phyloP scores from a whole-genome alignment of 2,888 invertebrate genomes.

The Odontocerum albicorne region DNA sequence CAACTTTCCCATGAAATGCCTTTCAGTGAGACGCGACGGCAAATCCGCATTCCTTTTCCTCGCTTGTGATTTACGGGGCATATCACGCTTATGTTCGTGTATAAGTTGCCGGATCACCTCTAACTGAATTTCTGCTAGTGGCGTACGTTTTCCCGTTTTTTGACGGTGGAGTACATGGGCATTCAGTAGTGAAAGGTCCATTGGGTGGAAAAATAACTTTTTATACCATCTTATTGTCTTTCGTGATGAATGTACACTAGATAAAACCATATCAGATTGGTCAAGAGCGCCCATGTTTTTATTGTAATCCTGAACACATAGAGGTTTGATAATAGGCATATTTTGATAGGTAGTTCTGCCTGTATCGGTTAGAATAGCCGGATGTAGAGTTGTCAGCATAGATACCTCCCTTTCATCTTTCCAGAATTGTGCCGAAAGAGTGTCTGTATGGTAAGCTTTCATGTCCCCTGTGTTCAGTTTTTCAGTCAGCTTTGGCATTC shows the following conservation, averaged over 20 bases:
- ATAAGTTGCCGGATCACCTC: too few relatives aligned
- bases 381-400: slow-evolving; percentile 16
- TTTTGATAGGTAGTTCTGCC: slow-evolving; percentile 2
- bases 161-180: slow-evolving; percentile 3
- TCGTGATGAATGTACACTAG: not conserved
- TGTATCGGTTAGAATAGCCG: not conserved
- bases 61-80: too few relatives aligned
- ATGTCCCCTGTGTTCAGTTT: slow-evolving; percentile 6
- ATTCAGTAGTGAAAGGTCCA: slow-evolving; percentile 14
- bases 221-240: slow-evolving; percentile 9
- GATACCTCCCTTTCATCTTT: not conserved
- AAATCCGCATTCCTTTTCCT: too few relatives aligned
- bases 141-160: not conserved
- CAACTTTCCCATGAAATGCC: too few relatives aligned
- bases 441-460: slow-evolving; percentile 1
- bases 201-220: slow-evolving; percentile 10
- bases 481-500: slow-evolving; percentile 14
- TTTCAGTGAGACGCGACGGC: too few relatives aligned
- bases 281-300: slow-evolving; percentile 10
- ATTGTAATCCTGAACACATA: slow-evolving; percentile 6
- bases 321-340: not conserved
- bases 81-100: too few relatives aligned
- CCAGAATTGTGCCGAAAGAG: slow-evolving; percentile 10
- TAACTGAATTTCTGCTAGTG: too few relatives aligned
- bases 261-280: slow-evolving; percentile 11